phyloP scores from a whole-genome alignment of 2,888 invertebrate species.

The Beris chalybata region DNA sequence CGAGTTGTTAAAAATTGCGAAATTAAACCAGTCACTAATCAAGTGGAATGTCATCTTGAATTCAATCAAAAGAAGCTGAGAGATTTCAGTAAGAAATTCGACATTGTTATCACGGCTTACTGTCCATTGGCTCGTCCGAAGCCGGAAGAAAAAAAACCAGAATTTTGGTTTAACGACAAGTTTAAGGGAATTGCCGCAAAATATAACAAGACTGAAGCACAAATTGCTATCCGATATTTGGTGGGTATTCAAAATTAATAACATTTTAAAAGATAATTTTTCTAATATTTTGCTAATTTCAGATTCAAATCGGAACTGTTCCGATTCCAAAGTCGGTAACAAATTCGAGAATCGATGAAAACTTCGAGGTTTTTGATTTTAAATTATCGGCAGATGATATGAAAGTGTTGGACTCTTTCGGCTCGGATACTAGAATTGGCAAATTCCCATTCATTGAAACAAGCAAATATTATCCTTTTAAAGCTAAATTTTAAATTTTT shows the following conservation, averaged over 20 bases:
- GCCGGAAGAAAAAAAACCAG: conserved; percentile 69
- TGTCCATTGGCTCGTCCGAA: conserved; percentile 78
- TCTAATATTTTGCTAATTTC: conserved; percentile 57
- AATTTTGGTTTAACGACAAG: conserved; percentile 56
- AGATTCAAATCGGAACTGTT: conserved; percentile 57
- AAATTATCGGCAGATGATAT: conserved; percentile 58
- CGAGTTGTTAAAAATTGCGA: conserved; percentile 65
- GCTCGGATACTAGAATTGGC: conserved; percentile 51
- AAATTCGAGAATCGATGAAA: conserved; percentile 54
- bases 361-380: conserved; percentile 60
- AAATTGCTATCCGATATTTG: conserved; percentile 66
- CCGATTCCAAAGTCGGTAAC: conserved; percentile 60
- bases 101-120: conserved; percentile 73
- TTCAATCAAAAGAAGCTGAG: conserved; percentile 69
- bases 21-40: conserved; percentile 69
- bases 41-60: conserved; percentile 61
- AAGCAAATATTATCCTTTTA: conserved; percentile 54
- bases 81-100: conserved; percentile 65
- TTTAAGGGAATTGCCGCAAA: conserved; percentile 66
- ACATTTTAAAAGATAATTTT: conserved; percentile 59
- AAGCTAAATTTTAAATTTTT: conserved; percentile 48
- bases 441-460: conserved; percentile 42
- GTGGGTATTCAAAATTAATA: conserved; percentile 65
- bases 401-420: conserved; percentile 57
- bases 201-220: conserved; percentile 68